Base-by-base conservation (phyloP, 2,113 vertebrate genomes). In the Mugil cephalus region DNA sequence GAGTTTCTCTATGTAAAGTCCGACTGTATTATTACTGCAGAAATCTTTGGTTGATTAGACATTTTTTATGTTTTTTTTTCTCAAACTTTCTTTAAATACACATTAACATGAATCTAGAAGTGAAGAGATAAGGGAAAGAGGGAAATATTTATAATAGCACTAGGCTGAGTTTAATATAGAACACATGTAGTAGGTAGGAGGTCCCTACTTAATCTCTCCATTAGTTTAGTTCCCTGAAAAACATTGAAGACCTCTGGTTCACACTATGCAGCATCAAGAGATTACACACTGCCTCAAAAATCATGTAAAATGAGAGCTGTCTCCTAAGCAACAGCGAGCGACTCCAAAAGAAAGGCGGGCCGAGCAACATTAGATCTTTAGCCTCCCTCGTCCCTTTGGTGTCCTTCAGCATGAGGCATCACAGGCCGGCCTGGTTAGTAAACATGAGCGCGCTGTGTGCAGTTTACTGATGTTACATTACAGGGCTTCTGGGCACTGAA, bases 251-350 rank as follows among this genome's bases (percentile, higher is more conserved):
- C n/a, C n/a, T n/a, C n/a, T n/a, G n/a, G n/a, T n/a, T n/a, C n/a
- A n/a, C n/a, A n/a, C n/a, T n/a, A n/a, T n/a, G n/a, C n/a, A n/a
- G n/a, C n/a, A n/a, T n/a, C 24, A 30, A 30, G 24, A 30, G 24
- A 30, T 30, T 30, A 5, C 24, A 30, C 24, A 30, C 24, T 30
- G 24, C 24, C 24, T 30, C 24, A n/a, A 42, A 51, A 39, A 59
- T 69, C 45, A 39, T 55, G 46, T 50, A 47, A 70, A 63, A 74
- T 48, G 30, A 56, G 43, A 69, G 53, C 46, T 4, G 59, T 84
- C 65, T 83, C 79, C 76, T 77, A 69, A 85, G 88, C 79, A 81
- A 82, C 86, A 48, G 69, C 11, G 4, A 62, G 62, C 0, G 21
- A 64, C 45, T 78, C 73, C 58, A 65, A 47, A 30, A 80, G 77